Conservation (phyloP, 2,797 vertebrate genomes). For the Sebastes trivittatus region DNA sequence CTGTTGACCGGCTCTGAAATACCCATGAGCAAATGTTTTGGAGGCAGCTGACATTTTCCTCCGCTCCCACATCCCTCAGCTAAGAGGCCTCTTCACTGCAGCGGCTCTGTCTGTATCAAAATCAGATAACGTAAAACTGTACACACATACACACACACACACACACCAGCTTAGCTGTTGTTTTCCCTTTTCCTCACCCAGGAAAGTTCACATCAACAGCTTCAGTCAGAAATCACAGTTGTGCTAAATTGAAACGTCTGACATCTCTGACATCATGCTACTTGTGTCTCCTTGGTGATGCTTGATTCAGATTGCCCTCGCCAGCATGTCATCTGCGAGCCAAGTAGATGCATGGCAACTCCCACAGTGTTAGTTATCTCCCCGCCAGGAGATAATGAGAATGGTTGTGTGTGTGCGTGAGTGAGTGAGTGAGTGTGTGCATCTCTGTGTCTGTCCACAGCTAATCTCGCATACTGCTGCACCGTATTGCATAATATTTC, state of each 20-base stretch:
- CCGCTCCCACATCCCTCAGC: conserved; percentile 48
- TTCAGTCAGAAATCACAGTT: conserved; percentile 30
- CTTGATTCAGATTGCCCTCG: conserved; percentile 21
- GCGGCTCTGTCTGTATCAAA: conserved; percentile 47
- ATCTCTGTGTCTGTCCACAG: neutral
- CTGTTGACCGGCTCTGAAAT: conserved; percentile 49
- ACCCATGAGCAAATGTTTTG: conserved; percentile 47
- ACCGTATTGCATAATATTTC: neutral
- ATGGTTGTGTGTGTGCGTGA: neutral
- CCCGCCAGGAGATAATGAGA: neutral
- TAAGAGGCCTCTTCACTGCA: conserved; percentile 55
- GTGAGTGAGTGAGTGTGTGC: neutral
- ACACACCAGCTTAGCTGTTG: conserved; percentile 53
- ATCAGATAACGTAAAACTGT: conserved; percentile 62
- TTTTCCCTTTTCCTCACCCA: conserved; percentile 40
- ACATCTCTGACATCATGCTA: conserved; percentile 12
- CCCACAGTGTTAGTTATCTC: conserved; percentile 18
- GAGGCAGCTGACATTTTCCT: conserved; percentile 69
- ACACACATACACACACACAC: conserved; percentile 40
- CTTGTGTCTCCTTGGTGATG: conserved; percentile 33
- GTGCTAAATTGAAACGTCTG: conserved; percentile 39
- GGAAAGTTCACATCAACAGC: conserved; percentile 40
- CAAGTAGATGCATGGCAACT: conserved; percentile 40
- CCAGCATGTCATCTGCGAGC: conserved; percentile 11
- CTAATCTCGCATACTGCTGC: neutral